Evolutionary conservation across 2,888 invertebrate species (phyloP), one percentile per base, ranked within the genome.

Genomic region (Incurvaria masculella): DNA sequence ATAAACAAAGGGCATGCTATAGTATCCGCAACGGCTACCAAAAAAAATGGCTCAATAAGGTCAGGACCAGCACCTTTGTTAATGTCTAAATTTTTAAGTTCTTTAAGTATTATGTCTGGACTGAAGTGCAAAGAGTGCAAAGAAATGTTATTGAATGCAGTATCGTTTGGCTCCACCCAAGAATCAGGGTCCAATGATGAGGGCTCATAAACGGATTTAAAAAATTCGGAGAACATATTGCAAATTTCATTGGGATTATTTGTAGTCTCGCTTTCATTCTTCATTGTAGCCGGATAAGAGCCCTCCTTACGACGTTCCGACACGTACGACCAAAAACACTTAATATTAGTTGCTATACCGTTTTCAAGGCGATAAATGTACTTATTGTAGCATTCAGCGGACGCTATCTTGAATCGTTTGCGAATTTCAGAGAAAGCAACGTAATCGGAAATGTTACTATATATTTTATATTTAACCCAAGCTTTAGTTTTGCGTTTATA

Each of bases 391-490:
- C 42, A 21, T n/a, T 6, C 44, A 10, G 44, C 19, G 38, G 44
- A 50, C 39, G 52, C 47, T 1, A 14, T 8, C 33, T 53, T 52
- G 43, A 56, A 56, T 8, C 42, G 19, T 18, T 46, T 38, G 27
- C 54, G 47, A 21, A 43, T 49, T 14, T 48, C 21, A n/a, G 48
- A 38, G 46, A 53, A 55, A 20, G 20, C 20, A 18, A 44, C 40
- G 20, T 53, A 49, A 33, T 53, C 55, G n/a, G 42, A 47, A 3
- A 27, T 18, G 19, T 55, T 51, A 14, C 40, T 38, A 21, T 51
- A 51, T 42, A 47, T 51, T 43, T 53, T 52, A 46, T 49, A 53
- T 39, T 50, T 51, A 10, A 49, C 44, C 52, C 51, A 55, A 18
- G 44, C 47, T 21, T 48, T 51, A 39, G 46, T 47, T 50, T 55